phyloP scores from a whole-genome alignment of 2,888 invertebrate species.

The Eulithis testata region DNA sequence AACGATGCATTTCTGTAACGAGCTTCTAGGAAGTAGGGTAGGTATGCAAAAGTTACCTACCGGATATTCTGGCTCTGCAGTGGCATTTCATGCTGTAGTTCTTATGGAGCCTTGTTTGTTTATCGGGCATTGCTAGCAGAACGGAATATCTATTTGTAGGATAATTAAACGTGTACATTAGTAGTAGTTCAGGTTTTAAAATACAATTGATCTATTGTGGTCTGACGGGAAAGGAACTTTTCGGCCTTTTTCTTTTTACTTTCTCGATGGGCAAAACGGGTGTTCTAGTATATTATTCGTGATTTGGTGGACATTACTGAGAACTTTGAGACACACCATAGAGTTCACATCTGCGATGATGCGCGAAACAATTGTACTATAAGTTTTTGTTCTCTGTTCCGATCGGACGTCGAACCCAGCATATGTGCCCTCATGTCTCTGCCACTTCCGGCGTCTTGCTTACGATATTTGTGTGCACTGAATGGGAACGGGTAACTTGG shows the following conservation, averaged over 20 bases:
- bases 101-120: constrained; percentile 12
- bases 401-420: constrained; percentile 61
- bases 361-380: constrained; percentile 52
- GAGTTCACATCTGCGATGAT: constrained; percentile 31
- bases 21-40: constrained; percentile 15
- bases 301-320: neutral
- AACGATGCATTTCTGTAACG: constrained; percentile 26
- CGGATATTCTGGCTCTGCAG: constrained; percentile 20
- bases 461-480: constrained; percentile 32
- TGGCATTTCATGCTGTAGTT: constrained; percentile 5
- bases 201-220: too few species aligned
- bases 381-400: constrained; percentile 49
- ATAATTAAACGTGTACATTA: too few species aligned
- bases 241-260: too few species aligned
- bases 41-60: constrained; percentile 22
- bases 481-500: constrained; percentile 26
- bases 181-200: too few species aligned
- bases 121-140: neutral
- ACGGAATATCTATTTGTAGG: neutral
- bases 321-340: constrained; percentile 5
- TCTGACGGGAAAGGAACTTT: too few species aligned
- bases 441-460: constrained; percentile 46
- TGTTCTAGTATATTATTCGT: too few species aligned
- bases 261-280: too few species aligned
- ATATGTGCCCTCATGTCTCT: constrained; percentile 44